Evolutionary conservation across 2,113 vertebrate species (phyloP).

Genomic region (Cyphomyrus discorhynchus): DNA sequence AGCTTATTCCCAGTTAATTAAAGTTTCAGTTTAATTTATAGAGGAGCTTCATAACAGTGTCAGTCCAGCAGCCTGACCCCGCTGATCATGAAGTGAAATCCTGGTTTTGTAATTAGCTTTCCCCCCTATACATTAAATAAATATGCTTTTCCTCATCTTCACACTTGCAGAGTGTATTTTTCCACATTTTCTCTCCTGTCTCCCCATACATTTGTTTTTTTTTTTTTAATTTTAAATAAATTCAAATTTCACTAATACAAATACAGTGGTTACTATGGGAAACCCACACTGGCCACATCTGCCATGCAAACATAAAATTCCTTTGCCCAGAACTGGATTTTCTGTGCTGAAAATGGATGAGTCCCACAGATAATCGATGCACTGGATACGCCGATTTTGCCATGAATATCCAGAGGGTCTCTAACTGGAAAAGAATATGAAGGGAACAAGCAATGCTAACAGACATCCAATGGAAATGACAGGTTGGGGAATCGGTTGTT

Average conservation of each 20-base stretch:
- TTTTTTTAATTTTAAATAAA: too few species aligned
- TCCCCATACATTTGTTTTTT: background rate
- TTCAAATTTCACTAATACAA: background rate
- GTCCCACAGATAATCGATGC: background rate
- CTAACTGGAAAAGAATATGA: background rate
- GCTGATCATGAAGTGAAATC: background rate
- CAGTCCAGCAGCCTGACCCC: background rate
- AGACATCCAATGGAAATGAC: background rate
- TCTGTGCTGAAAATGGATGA: background rate
- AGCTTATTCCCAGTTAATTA: constrained; percentile 21
- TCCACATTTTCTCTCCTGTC: background rate
- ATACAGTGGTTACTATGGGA: background rate
- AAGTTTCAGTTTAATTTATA: constrained; percentile 24
- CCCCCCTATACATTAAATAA: background rate
- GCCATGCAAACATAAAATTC: background rate
- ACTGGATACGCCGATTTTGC: background rate
- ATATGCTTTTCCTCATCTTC: background rate
- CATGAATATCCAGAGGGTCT: background rate
- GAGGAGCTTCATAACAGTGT: background rate
- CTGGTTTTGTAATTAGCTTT: background rate
- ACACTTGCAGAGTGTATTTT: background rate
- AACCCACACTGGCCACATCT: background rate
- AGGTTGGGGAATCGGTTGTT: background rate
- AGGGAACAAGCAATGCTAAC: background rate
- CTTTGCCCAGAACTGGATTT: background rate